These are phyloP conservation scores for Sphecodes monilicornis DNA, from an alignment of 2,888 invertebrate species.

Conservation along the genomic window DNA sequence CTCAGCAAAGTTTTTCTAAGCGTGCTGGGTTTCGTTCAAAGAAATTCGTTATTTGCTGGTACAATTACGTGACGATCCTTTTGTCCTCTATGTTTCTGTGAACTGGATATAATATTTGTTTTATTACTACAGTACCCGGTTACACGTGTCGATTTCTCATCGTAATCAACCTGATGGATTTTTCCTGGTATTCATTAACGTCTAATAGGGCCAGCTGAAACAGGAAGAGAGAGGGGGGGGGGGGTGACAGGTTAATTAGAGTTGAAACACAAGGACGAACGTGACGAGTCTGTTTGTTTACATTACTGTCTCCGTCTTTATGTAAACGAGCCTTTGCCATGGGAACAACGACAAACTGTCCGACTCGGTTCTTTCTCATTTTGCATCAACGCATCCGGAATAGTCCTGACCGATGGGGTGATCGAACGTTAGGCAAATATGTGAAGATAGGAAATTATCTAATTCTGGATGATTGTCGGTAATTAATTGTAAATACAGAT, in stretches of 20 bases:
- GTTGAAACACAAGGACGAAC: slow-evolving; percentile 7
- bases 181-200: slow-evolving; percentile 23
- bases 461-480: neutral
- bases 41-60: neutral
- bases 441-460: neutral
- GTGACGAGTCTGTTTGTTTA: slow-evolving; percentile 3
- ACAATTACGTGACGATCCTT: neutral
- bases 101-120: slow-evolving; percentile 18
- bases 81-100: neutral
- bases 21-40: neutral
- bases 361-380: neutral
- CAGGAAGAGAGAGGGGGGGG: neutral
- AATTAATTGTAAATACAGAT: neutral
- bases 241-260: slow-evolving; percentile 17
- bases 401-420: neutral
- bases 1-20: neutral
- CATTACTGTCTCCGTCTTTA: neutral
- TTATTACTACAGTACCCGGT: slow-evolving; percentile 8
- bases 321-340: slow-evolving; percentile 22
- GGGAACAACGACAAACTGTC: slow-evolving; percentile 13
- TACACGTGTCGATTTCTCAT: neutral
- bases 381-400: neutral
- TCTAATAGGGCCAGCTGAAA: neutral
- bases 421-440: neutral
- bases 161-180: slow-evolving; percentile 38